These are phyloP conservation scores for Malthinus seriepunctatus DNA, from an alignment of 2,888 invertebrate genomes.

Conservation along the genomic window DNA sequence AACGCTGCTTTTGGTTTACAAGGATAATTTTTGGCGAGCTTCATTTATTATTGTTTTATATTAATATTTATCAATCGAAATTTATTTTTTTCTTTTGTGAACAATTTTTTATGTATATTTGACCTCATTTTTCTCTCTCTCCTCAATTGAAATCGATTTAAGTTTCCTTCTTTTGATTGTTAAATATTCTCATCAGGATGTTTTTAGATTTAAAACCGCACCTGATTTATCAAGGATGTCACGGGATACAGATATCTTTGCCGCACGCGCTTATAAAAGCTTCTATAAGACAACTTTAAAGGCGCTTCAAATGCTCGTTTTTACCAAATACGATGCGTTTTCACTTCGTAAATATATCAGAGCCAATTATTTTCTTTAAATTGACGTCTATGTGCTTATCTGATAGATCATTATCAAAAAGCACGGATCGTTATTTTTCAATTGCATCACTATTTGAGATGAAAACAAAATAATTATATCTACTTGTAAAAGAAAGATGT, in stretches of 20 bases:
- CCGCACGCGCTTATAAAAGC: slow-evolving; percentile 16
- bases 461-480: too few relatives aligned
- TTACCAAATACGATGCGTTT: slow-evolving; percentile 28
- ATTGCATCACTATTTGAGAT: not conserved
- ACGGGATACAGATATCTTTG: slow-evolving; percentile 26
- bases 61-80: not conserved
- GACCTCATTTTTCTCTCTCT: not conserved
- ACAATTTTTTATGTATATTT: too few relatives aligned
- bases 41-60: slow-evolving; percentile 3
- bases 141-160: slow-evolving; percentile 15
- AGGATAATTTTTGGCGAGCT: slow-evolving; percentile 2
- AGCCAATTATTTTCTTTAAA: slow-evolving; percentile 27
- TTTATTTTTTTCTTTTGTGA: too few relatives aligned
- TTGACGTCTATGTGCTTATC: slow-evolving; percentile 7
- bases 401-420: slow-evolving; percentile 22
- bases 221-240: slow-evolving; percentile 17
- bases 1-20: not conserved
- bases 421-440: slow-evolving; percentile 23
- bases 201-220: slow-evolving; percentile 29
- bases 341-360: slow-evolving; percentile 29
- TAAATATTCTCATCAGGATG: slow-evolving; percentile 32
- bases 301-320: slow-evolving; percentile 29
- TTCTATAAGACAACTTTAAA: slow-evolving; percentile 19
- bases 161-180: slow-evolving; percentile 15
- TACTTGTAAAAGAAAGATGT: too few relatives aligned